A percentile compares a stretch with the other conserved stretches of the same genome.
Evolutionary conservation across 2,797 vertebrate species (phyloP).

Genomic region (Anolis apletophallus): DNA sequence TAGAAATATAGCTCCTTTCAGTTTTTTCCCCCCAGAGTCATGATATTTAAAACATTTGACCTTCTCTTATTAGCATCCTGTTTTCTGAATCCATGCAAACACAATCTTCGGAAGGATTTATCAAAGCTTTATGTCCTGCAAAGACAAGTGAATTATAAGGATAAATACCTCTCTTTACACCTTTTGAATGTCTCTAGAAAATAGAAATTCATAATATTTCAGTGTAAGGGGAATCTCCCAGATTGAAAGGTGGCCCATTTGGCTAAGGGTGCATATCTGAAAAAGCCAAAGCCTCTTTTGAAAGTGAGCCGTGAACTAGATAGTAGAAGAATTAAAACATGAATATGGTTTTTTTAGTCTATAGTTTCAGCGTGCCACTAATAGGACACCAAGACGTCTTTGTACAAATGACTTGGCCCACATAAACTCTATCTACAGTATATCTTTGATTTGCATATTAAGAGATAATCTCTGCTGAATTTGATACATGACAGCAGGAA

Average conservation of each 20-base stretch:
- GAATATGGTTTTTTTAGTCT: neutral
- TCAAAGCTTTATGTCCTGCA: slow-evolving; percentile 19
- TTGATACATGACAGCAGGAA: neutral
- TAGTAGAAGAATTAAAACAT: slow-evolving; percentile 37
- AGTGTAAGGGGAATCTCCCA: slow-evolving; percentile 17
- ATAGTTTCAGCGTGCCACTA: neutral
- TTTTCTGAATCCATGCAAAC: slow-evolving; percentile 35
- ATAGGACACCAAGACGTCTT: neutral
- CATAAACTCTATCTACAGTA: neutral
- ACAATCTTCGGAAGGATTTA: slow-evolving; percentile 41
- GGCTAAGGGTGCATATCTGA: slow-evolving; percentile 32
- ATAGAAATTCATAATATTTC: neutral
- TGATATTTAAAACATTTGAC: slow-evolving; percentile 26
- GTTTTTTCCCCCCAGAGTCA: neutral
- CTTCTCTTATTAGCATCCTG: neutral
- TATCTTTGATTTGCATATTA: neutral
- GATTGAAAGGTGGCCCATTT: neutral
- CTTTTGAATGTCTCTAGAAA: slow-evolving; percentile 26
- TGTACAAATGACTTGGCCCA: neutral
- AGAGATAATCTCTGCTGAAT: neutral
- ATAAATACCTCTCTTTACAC: neutral
- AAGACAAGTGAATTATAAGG: slow-evolving; percentile 20
- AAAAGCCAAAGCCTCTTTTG: slow-evolving; percentile 18
- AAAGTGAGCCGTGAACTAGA: slow-evolving; percentile 17
- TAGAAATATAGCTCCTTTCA: slow-evolving; percentile 29